phyloP scores from a whole-genome alignment of 2,888 invertebrate genomes.

The Penaeus monodon region DNA sequence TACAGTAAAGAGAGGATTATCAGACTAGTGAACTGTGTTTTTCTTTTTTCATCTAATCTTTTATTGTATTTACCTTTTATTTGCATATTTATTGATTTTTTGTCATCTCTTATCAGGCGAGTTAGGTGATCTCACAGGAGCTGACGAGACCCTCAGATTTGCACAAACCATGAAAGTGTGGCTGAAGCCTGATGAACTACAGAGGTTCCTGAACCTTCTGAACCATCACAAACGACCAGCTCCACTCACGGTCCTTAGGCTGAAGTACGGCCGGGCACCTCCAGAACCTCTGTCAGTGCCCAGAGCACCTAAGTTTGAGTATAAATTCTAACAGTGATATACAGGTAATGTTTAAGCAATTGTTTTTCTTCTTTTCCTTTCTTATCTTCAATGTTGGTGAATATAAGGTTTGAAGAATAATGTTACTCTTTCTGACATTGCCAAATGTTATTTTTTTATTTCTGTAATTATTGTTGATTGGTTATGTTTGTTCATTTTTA shows the following conservation, averaged over 20 bases:
- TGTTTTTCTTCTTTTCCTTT: not conserved
- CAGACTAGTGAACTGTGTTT: no score
- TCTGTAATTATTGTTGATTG: no score
- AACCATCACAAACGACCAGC: slow-evolving; percentile 31
- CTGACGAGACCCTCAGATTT: slow-evolving; percentile 42
- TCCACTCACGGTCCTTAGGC: slow-evolving; percentile 24
- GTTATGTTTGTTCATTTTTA: no score
- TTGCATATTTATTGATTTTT: no score
- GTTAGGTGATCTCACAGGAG: slow-evolving; percentile 18
- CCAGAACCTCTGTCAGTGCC: not conserved
- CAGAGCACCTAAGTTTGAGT: slow-evolving; percentile 17
- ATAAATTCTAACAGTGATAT: slow-evolving; percentile 25
- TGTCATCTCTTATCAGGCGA: not conserved
- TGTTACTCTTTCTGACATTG: no score
- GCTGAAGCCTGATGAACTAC: slow-evolving; percentile 8
- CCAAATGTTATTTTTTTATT: no score
- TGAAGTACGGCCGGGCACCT: slow-evolving; percentile 25
- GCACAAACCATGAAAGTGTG: slow-evolving; percentile 19
- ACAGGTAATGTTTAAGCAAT: not conserved
- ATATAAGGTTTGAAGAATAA: no score
- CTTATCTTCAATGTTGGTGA: no score
- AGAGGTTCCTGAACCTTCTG: slow-evolving; percentile 32
- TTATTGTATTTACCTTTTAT: no score
- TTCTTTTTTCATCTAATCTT: no score
- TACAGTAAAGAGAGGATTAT: no score